Conservation (phyloP, 2,113 vertebrate genomes). For the Chiloscyllium plagiosum region DNA sequence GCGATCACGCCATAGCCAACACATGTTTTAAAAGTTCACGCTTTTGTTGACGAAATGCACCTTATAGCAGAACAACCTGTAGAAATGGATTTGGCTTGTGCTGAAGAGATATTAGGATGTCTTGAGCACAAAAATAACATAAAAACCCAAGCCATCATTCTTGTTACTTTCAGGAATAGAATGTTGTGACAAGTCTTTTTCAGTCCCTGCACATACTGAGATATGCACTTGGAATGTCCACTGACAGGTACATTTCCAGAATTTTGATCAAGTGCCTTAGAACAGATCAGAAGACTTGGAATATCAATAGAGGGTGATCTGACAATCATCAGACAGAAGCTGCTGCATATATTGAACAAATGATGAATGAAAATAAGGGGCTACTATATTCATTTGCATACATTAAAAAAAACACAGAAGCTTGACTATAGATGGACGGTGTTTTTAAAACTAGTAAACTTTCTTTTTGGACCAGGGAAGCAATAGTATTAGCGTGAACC, state of each 20-base stretch:
- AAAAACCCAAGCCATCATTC: neutral
- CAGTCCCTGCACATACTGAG: neutral
- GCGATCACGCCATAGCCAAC: too few relatives aligned
- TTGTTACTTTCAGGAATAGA: neutral
- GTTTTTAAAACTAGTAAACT: neutral
- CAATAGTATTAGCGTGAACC: neutral
- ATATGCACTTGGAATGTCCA: neutral
- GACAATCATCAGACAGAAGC: neutral
- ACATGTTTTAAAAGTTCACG: too few relatives aligned
- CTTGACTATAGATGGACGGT: neutral
- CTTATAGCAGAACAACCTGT: too few relatives aligned
- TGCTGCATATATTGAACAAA: neutral
- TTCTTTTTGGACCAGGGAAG: neutral
- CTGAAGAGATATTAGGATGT: neutral
- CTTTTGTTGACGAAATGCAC: too few relatives aligned
- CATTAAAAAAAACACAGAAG: neutral
- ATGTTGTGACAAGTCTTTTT: neutral
- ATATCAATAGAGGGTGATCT: neutral
- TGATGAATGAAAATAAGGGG: neutral
- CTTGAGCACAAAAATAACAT: neutral
- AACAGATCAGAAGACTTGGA: neutral
- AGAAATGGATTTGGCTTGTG: neutral
- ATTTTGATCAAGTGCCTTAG: neutral
- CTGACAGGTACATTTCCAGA: neutral
- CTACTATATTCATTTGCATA: too few relatives aligned